A percentile compares a stretch with the other conserved stretches of the same genome.
Conservation (phyloP, 2,797 vertebrate species). For the Syngnathus acus region DNA sequence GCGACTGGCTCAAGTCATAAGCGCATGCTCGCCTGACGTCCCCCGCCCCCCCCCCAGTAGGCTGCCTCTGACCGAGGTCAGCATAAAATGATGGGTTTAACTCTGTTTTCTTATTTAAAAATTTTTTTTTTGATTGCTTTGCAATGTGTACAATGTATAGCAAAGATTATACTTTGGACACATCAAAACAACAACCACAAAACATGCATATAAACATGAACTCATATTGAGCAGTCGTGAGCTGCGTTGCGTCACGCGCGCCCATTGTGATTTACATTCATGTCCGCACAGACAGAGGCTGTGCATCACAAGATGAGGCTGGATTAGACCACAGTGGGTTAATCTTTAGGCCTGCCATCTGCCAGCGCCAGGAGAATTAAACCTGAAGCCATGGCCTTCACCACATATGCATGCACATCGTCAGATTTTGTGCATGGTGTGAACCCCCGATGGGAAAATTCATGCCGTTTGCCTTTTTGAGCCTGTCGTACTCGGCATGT, state of each 20-base stretch:
- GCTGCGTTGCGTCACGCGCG: background rate
- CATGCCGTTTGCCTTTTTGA: background rate
- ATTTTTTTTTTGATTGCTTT: background rate
- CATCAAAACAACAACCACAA: background rate
- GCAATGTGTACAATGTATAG: background rate
- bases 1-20: constrained; percentile 19
- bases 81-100: constrained; percentile 29
- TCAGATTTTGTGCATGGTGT: background rate
- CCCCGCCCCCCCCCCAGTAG: constrained; percentile 10
- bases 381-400: constrained; percentile 55
- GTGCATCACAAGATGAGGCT: constrained; percentile 70
- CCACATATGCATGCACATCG: constrained; percentile 19
- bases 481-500: background rate
- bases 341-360: constrained; percentile 78
- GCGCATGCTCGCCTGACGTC: constrained; percentile 20
- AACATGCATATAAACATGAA: background rate
- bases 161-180: background rate
- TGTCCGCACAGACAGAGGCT: constrained; percentile 46
- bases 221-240: background rate
- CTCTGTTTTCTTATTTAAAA: background rate
- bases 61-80: constrained; percentile 38
- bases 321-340: constrained; percentile 74
- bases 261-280: constrained; percentile 40
- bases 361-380: constrained; percentile 63
- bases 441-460: background rate